phyloP scores from a whole-genome alignment of 2,888 invertebrate species.

The Hecatera dysodea region DNA sequence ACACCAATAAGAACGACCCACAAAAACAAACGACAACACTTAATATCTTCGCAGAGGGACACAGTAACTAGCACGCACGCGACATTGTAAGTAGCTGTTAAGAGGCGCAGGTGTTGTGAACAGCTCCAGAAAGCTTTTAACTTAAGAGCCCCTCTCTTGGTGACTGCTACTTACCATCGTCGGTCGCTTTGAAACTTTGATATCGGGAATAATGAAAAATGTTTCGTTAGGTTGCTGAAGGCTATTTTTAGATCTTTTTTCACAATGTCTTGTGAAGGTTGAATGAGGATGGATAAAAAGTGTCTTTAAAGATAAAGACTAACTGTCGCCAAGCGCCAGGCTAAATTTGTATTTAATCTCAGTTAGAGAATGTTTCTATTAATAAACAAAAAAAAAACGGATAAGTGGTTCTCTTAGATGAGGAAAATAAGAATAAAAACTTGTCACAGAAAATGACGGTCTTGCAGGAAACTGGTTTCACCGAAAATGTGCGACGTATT shows the following conservation, averaged over 20 bases:
- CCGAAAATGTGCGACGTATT: background rate
- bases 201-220: slow-evolving; percentile 61
- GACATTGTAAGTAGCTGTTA: slow-evolving; percentile 63
- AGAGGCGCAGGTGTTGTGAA: slow-evolving; percentile 63
- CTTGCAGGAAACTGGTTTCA: background rate
- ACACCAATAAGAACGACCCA: background rate
- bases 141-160: slow-evolving; percentile 59
- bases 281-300: background rate
- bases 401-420: background rate
- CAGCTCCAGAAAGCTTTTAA: slow-evolving; percentile 66
- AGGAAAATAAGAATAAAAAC: background rate
- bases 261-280: background rate
- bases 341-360: background rate
- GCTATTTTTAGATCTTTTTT: slow-evolving; percentile 43
- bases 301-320: background rate
- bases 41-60: slow-evolving; percentile 28
- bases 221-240: slow-evolving; percentile 12
- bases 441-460: background rate
- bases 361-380: no score
- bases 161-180: slow-evolving; percentile 58
- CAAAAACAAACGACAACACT: slow-evolving; percentile 15
- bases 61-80: slow-evolving; percentile 49
- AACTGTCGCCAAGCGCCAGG: background rate
- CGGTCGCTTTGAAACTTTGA: slow-evolving; percentile 65
- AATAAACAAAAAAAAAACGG: background rate